A percentile compares a stretch with the other conserved stretches of the same genome.
Evolutionary conservation across 2,888 invertebrate species (phyloP).

Genomic region (Folsomia candida): DNA sequence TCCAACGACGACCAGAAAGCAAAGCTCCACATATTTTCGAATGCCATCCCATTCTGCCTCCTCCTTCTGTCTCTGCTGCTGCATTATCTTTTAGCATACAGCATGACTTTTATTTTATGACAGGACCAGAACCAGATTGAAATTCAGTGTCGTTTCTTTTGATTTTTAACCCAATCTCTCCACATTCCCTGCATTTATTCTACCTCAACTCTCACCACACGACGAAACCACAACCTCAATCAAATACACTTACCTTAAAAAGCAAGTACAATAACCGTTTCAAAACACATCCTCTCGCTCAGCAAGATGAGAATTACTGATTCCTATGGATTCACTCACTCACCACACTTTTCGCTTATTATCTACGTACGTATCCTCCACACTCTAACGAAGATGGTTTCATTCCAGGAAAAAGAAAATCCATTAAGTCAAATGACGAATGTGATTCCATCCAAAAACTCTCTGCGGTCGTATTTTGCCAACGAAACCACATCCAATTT

Average conservation of each 20-base stretch:
- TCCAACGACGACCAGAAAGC: too few species aligned
- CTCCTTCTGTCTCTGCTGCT: too few species aligned
- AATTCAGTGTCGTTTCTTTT: slow-evolving; percentile 10
- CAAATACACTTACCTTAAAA: not conserved
- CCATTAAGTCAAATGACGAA: slow-evolving; percentile 5
- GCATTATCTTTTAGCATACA: not conserved
- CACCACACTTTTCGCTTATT: too few species aligned
- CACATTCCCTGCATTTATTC: not conserved
- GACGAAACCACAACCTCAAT: not conserved
- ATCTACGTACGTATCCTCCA: too few species aligned
- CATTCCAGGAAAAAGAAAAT: slow-evolving; percentile 6
- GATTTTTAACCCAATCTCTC: not conserved
- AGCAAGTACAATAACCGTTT: not conserved
- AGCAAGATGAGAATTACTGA: not conserved
- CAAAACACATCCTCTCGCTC: not conserved
- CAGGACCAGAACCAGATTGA: slow-evolving; percentile 7
- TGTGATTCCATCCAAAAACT: slow-evolving; percentile 3
- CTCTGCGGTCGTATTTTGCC: too few species aligned
- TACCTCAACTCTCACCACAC: not conserved
- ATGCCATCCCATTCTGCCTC: not conserved
- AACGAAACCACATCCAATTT: not conserved
- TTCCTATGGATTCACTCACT: too few species aligned
- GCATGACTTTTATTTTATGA: slow-evolving; percentile 4
- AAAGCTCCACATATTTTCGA: too few species aligned
- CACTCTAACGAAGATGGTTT: too few species aligned